Evolutionary conservation across 2,888 invertebrate species (phyloP).

Genomic region (Callyntrura guangdongensis): DNA sequence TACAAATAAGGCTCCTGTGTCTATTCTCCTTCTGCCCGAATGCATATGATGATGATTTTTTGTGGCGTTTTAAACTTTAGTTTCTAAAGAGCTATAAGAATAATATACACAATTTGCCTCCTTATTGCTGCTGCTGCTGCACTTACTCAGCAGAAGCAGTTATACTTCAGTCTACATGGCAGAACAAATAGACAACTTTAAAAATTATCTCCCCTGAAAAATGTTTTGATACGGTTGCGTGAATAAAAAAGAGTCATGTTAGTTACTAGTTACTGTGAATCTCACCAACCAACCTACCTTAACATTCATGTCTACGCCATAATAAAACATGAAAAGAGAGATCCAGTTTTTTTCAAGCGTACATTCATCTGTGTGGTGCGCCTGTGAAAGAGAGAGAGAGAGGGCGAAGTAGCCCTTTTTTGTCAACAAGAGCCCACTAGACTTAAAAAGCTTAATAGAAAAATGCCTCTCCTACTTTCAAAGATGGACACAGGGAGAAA

Average conservation of each 20-base stretch:
- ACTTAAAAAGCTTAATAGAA: constrained; percentile 54
- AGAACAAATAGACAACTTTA: not conserved
- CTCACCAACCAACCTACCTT: not conserved
- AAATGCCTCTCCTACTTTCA: constrained; percentile 45
- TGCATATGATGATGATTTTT: constrained; percentile 22
- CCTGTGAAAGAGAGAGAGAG: constrained; percentile 23
- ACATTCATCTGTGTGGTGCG: not conserved
- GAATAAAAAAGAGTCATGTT: not conserved
- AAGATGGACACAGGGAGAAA: not conserved
- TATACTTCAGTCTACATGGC: not conserved
- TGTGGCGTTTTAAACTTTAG: constrained; percentile 25
- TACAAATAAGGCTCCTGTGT: constrained; percentile 78
- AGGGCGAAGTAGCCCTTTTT: constrained; percentile 57
- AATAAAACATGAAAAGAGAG: not conserved
- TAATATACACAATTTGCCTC: not conserved
- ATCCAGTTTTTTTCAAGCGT: constrained; percentile 13
- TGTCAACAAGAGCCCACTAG: constrained; percentile 76
- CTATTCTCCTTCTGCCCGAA: constrained; percentile 51
- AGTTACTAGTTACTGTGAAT: not conserved
- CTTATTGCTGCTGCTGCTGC: not conserved
- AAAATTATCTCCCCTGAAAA: constrained; percentile 5
- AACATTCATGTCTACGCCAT: not conserved
- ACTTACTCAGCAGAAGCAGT: not conserved
- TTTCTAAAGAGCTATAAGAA: not conserved
- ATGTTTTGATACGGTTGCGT: constrained; percentile 33